Evolutionary conservation across 2,888 invertebrate genomes (phyloP).

Genomic region (Lycophotia porphyrea): DNA sequence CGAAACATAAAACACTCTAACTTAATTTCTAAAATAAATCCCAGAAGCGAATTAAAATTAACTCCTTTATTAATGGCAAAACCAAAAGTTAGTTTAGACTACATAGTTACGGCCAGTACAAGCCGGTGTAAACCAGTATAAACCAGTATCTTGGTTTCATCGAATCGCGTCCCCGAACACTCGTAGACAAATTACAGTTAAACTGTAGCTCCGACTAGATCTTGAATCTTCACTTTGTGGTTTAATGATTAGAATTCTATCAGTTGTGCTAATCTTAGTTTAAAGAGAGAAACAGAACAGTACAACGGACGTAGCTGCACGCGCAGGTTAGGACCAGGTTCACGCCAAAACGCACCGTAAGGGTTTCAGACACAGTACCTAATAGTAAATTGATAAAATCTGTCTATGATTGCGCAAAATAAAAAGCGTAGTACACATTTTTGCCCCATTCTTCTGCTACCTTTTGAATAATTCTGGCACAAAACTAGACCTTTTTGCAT

Average conservation of each 20-base stretch:
- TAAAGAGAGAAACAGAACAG: neutral
- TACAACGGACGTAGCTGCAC: neutral
- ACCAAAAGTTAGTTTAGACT: constrained; percentile 53
- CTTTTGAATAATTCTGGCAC: neutral
- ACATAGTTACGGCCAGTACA: constrained; percentile 42
- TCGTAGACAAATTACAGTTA: constrained; percentile 58
- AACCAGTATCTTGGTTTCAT: constrained; percentile 52
- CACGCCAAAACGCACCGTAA: neutral
- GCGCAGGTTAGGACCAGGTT: neutral
- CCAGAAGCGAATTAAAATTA: constrained; percentile 50
- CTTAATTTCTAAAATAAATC: constrained; percentile 41
- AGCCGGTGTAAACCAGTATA: constrained; percentile 52
- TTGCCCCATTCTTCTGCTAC: neutral
- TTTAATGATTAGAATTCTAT: constrained; percentile 43
- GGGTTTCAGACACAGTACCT: neutral
- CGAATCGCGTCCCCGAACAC: constrained; percentile 40
- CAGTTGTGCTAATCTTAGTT: constrained; percentile 34
- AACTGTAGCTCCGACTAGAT: constrained; percentile 51
- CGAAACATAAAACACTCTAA: constrained; percentile 24
- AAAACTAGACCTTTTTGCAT: neutral
- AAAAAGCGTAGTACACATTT: neutral
- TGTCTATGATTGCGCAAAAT: neutral
- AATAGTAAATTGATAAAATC: neutral
- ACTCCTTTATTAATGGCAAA: constrained; percentile 33
- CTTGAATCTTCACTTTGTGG: constrained; percentile 39